Percentiles rank a stretch among this genome's conserved stretches.
Conservation (phyloP, 1,140 invertebrate genomes). For the Penaeus indicus region DNA sequence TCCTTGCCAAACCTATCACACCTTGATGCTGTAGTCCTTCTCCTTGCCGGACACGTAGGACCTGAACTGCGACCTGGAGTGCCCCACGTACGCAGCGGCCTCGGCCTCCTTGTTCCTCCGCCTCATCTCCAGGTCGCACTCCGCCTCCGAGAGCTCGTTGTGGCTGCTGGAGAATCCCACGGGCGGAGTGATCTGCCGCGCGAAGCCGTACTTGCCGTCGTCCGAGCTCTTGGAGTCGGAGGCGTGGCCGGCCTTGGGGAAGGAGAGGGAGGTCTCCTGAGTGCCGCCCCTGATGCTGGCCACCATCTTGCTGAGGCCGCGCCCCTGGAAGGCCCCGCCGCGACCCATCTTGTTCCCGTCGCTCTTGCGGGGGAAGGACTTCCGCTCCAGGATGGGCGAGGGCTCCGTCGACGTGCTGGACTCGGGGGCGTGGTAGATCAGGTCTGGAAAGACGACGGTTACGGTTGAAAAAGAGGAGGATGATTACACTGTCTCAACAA, state of each 20-base stretch:
- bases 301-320: constrained; percentile 50
- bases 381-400: constrained; percentile 75
- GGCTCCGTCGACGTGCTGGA: constrained; percentile 74
- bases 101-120: constrained; percentile 34
- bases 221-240: constrained; percentile 38
- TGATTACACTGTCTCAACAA: not conserved
- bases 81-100: constrained; percentile 32
- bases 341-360: constrained; percentile 47
- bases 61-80: constrained; percentile 54
- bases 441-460: constrained; percentile 69
- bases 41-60: constrained; percentile 40
- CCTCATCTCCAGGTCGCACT: constrained; percentile 57
- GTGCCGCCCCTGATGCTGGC: constrained; percentile 46
- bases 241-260: constrained; percentile 33
- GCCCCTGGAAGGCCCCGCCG: constrained; percentile 33
- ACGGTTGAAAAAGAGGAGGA: not conserved
- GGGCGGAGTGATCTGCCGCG: constrained; percentile 42
- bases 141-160: constrained; percentile 56
- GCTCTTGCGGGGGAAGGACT: constrained; percentile 69
- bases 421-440: constrained; percentile 74
- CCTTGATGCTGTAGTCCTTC: constrained; percentile 58
- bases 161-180: constrained; percentile 51
- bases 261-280: constrained; percentile 52
- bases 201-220: constrained; percentile 54
- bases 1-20: not conserved